phyloP scores from a whole-genome alignment of 2,888 invertebrate genomes.

The Yponomeuta plumbellus region DNA sequence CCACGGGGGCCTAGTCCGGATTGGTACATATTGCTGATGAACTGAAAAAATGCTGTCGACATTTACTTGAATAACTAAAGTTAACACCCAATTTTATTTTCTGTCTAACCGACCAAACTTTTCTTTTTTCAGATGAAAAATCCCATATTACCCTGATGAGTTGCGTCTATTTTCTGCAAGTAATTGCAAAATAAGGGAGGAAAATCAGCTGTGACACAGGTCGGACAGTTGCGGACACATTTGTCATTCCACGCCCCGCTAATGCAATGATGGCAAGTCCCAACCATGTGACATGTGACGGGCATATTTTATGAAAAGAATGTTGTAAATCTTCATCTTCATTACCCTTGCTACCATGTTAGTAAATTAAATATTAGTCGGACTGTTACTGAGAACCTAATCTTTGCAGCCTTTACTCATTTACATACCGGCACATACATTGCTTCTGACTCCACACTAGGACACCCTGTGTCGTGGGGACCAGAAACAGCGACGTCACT shows the following conservation, averaged over 20 bases:
- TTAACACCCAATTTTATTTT: not conserved
- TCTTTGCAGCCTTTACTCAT: too few species aligned
- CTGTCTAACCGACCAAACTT: constrained; percentile 15
- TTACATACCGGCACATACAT: too few species aligned
- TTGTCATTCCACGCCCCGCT: constrained; percentile 43
- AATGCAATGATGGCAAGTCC: not conserved
- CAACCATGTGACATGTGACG: constrained; percentile 7
- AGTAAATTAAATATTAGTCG: not conserved
- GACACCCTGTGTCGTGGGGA: too few species aligned
- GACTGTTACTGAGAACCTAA: too few species aligned
- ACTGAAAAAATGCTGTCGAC: not conserved
- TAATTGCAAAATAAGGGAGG: constrained; percentile 40
- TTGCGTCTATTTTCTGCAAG: constrained; percentile 43
- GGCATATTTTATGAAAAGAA: constrained; percentile 4
- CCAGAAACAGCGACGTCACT: too few species aligned
- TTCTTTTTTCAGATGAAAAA: constrained; percentile 25
- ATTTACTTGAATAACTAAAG: too few species aligned
- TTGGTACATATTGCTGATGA: not conserved
- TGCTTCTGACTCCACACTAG: too few species aligned
- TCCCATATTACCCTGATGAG: constrained; percentile 36
- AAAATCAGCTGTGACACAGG: constrained; percentile 54
- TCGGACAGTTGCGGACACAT: constrained; percentile 53
- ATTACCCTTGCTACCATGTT: not conserved
- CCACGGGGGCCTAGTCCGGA: too few species aligned
- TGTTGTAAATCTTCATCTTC: not conserved